Evolutionary conservation across 2,113 vertebrate species (phyloP).

Genomic region (Trogon surrucura): DNA sequence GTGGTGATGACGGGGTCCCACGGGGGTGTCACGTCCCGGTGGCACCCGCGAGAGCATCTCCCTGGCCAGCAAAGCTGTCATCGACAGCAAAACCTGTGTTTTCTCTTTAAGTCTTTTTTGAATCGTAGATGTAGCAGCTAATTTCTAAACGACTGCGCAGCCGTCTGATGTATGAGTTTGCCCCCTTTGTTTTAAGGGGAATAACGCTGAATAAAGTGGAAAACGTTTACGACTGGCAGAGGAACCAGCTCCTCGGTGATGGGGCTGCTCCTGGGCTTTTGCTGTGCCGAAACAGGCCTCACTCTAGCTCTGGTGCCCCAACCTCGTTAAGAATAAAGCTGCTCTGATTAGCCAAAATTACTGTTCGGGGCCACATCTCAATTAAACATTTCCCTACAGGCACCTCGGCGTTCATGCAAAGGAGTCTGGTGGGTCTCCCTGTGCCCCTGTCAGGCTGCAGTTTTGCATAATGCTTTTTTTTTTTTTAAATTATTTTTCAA

Average conservation of each 20-base stretch:
- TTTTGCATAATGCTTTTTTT: fast-evolving
- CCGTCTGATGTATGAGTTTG: fast-evolving
- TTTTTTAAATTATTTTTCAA: background rate
- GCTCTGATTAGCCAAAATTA: background rate
- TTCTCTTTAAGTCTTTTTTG: background rate
- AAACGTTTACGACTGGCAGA: background rate
- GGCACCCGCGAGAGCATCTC: background rate
- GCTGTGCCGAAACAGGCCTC: background rate
- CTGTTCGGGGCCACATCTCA: background rate
- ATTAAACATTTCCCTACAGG: background rate
- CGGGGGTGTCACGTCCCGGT: fast-evolving
- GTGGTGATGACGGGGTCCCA: fast-evolving
- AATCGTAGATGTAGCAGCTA: background rate
- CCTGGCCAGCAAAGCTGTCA: background rate
- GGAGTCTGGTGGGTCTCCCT: background rate
- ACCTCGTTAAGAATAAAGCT: fast-evolving
- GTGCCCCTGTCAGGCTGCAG: background rate
- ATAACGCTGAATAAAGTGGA: background rate
- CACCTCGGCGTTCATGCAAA: fast-evolving
- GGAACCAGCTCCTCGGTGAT: background rate
- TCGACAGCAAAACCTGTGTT: background rate
- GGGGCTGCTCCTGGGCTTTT: background rate
- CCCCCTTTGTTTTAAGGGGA: background rate
- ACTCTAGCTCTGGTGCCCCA: background rate
- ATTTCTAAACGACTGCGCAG: background rate